A percentile compares a stretch with the other conserved stretches of the same genome.
phyloP scores from a whole-genome alignment of 2,888 invertebrate genomes.

The Stenurella melanura region DNA sequence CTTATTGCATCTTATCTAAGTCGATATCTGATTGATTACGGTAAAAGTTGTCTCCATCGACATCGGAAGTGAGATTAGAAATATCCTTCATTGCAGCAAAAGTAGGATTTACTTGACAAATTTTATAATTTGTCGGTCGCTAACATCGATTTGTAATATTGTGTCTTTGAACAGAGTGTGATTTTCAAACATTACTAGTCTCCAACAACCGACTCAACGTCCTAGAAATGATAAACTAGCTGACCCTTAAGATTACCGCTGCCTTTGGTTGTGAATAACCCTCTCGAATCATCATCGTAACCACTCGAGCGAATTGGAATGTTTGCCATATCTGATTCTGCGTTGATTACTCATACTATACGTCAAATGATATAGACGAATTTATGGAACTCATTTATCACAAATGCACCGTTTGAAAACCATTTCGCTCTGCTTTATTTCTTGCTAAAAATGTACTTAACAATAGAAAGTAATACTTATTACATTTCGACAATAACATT shows the following conservation, averaged over 20 bases:
- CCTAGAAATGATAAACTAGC: not conserved
- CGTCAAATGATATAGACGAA: not conserved
- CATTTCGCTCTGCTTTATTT: too few species aligned
- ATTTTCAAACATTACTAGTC: slow-evolving; percentile 3
- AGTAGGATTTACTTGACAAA: not conserved
- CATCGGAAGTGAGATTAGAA: not conserved
- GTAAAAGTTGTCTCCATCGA: not conserved
- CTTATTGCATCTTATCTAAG: not conserved
- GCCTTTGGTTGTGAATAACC: slow-evolving; percentile 3
- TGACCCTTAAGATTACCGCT: not conserved
- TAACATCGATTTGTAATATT: not conserved
- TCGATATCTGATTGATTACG: not conserved
- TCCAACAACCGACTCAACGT: slow-evolving; percentile 1
- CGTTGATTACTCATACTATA: not conserved
- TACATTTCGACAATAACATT: too few species aligned
- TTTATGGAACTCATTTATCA: not conserved
- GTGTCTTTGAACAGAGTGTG: not conserved
- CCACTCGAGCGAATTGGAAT: not conserved
- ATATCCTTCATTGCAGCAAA: not conserved
- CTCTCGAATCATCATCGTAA: not conserved
- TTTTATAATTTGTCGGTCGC: not conserved
- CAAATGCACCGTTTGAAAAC: not conserved
- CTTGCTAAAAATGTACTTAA: too few species aligned
- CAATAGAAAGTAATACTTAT: too few species aligned
- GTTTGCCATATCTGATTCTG: not conserved